Percentiles rank a stretch among this genome's conserved stretches.
Evolutionary conservation across 1,140 invertebrate genomes (phyloP).

Genomic region (Achroia grisella): DNA sequence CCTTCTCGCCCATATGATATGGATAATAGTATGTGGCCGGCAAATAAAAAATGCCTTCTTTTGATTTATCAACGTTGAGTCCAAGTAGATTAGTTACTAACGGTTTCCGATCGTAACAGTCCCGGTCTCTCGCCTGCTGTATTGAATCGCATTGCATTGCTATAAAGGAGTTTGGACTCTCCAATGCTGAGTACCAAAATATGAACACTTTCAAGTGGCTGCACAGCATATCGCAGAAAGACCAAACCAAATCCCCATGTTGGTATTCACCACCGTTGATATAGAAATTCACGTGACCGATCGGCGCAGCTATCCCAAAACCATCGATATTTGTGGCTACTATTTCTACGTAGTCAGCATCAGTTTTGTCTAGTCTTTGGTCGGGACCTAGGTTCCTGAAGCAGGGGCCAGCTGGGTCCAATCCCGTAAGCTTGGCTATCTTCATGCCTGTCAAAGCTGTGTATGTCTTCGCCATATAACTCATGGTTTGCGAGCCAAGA

Average conservation of each 20-base stretch:
- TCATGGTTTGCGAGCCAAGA: slow-evolving; percentile 46
- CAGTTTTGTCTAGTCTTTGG: slow-evolving; percentile 40
- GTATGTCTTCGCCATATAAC: slow-evolving; percentile 50
- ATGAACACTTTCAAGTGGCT: slow-evolving; percentile 12
- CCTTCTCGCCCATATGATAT: slow-evolving; percentile 13
- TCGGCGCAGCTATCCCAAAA: slow-evolving; percentile 77
- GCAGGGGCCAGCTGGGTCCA: slow-evolving; percentile 56
- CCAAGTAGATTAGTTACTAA: slow-evolving; percentile 15
- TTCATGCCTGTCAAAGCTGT: slow-evolving; percentile 38
- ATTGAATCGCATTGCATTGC: slow-evolving; percentile 17
- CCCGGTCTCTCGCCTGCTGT: slow-evolving; percentile 15
- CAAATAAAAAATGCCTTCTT: slow-evolving; percentile 18
- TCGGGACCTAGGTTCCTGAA: slow-evolving; percentile 43
- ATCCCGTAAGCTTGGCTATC: slow-evolving; percentile 44
- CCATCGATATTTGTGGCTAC: slow-evolving; percentile 80
- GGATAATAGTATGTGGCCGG: slow-evolving; percentile 11
- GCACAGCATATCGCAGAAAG: slow-evolving; percentile 12
- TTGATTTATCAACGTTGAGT: slow-evolving; percentile 7
- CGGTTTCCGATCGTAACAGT: slow-evolving; percentile 16
- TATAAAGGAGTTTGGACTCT: slow-evolving; percentile 12
- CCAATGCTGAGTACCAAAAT: slow-evolving; percentile 10
- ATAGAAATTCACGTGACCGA: slow-evolving; percentile 78
- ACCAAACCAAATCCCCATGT: slow-evolving; percentile 25
- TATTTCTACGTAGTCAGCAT: slow-evolving; percentile 70
- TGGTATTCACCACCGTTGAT: slow-evolving; percentile 80